Evolutionary conservation across 1,140 invertebrate species (phyloP).

Genomic region (Pseudomyrmex concolor): DNA sequence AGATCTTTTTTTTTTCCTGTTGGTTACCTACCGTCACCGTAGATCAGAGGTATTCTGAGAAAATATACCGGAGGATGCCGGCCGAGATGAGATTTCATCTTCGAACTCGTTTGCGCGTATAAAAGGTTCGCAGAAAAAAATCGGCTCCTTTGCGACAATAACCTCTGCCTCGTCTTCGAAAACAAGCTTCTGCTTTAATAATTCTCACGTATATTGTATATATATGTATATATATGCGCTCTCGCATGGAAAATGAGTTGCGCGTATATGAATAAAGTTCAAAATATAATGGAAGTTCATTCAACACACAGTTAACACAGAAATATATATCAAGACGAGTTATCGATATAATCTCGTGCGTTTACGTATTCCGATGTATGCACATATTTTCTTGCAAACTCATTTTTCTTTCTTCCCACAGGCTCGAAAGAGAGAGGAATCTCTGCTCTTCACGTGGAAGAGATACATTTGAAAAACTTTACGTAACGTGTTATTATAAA

Average conservation of each 20-base stretch:
- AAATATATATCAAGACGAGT: neutral
- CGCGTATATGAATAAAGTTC: neutral
- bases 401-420: neutral
- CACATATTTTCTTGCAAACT: neutral
- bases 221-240: too few relatives aligned
- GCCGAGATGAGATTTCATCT: neutral
- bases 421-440: neutral
- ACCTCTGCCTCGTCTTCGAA: neutral
- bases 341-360: neutral
- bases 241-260: too few relatives aligned
- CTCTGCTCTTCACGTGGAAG: too few relatives aligned
- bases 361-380: neutral
- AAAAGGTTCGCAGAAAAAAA: neutral
- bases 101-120: neutral
- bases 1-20: neutral
- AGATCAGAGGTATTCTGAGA: neutral
- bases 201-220: neutral
- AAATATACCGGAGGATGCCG: constrained; percentile 2
- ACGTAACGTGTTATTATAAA: neutral
- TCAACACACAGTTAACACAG: neutral
- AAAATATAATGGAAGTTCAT: neutral
- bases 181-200: constrained; percentile 1
- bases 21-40: too few relatives aligned
- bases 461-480: neutral
- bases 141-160: constrained; percentile 3